Evolutionary conservation across 2,113 vertebrate genomes (phyloP).

Genomic region (Cinclus mexicanus): DNA sequence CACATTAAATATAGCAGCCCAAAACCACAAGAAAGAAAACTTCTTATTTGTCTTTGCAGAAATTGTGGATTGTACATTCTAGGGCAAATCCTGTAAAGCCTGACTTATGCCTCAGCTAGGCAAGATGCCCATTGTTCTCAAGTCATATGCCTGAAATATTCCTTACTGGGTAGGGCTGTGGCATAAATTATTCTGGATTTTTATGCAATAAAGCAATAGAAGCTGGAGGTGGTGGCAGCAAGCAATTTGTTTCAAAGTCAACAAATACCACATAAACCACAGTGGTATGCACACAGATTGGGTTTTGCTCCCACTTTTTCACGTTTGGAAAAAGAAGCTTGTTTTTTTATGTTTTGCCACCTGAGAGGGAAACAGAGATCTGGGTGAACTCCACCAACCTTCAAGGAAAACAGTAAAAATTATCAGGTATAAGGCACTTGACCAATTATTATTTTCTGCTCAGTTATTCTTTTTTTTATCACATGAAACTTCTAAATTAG

Average conservation of each 20-base stretch:
- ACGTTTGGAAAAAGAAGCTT: neutral
- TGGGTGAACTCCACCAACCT: neutral
- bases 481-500: neutral
- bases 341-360: neutral
- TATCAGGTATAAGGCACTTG: neutral
- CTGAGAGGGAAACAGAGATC: neutral
- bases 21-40: neutral
- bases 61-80: neutral
- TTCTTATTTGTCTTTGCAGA: neutral
- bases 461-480: neutral
- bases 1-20: neutral
- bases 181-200: conserved; percentile 16
- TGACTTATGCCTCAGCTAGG: conserved; percentile 4
- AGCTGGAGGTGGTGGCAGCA: conserved; percentile 28
- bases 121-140: neutral
- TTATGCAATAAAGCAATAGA: neutral
- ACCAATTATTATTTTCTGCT: neutral
- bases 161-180: neutral
- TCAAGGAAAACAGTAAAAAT: neutral
- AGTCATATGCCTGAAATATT: conserved; percentile 11
- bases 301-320: neutral
- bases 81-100: neutral
- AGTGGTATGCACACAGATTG: neutral
- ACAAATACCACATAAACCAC: neutral
- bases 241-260: neutral